Conservation (phyloP, 2,888 invertebrate genomes). For the Scaptodrosophila latifasciaeformis region DNA sequence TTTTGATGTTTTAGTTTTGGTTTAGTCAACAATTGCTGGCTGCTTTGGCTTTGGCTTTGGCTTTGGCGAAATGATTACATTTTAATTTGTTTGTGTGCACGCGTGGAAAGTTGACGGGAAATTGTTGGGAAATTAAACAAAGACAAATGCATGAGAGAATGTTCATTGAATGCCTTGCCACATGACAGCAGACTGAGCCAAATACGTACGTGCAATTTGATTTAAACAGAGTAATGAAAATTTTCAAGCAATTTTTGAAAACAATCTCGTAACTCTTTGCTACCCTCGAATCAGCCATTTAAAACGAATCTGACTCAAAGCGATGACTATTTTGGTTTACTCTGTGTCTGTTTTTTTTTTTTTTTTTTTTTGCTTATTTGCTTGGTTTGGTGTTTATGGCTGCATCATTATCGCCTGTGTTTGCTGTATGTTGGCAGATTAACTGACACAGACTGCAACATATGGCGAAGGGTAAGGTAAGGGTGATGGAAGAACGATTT, state of each 20-base stretch:
- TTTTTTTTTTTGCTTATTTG: constrained; percentile 14
- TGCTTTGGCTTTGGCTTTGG: no score
- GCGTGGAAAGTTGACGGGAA: not conserved
- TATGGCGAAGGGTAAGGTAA: no score
- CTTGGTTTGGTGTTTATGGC: constrained; percentile 28
- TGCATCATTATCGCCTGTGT: constrained; percentile 41
- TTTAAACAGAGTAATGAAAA: no score
- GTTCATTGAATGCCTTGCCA: no score
- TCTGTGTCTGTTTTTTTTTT: not conserved
- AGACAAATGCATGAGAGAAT: no score
- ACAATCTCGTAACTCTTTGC: not conserved
- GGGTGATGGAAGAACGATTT: no score
- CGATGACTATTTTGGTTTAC: constrained; percentile 3
- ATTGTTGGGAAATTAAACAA: no score
- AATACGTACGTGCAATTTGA: constrained; percentile 24
- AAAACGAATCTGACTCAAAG: not conserved
- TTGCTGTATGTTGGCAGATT: constrained; percentile 31
- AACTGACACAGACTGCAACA: constrained; percentile 31
- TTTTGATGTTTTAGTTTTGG: no score
- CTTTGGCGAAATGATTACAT: constrained; percentile 29
- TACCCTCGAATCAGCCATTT: no score
- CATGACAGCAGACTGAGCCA: no score
- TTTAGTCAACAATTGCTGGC: constrained; percentile 13
- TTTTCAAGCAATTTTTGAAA: not conserved
- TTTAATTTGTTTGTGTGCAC: constrained; percentile 32